Base-by-base conservation (phyloP, 2,113 vertebrate species). In the Opisthocomus hoazin region DNA sequence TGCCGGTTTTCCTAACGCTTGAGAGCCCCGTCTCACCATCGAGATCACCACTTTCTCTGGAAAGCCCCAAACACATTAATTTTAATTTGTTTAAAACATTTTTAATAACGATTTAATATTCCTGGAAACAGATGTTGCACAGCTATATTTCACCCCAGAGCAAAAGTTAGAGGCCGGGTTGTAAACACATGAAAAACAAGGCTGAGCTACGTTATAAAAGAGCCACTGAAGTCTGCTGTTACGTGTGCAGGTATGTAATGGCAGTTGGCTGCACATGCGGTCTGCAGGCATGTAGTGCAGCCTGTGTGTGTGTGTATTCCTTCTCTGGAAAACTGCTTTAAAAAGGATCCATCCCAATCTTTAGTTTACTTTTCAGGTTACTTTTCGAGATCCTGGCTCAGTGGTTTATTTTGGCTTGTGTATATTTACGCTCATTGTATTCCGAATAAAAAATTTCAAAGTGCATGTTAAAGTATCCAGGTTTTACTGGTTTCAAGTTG, bases 401-500 rank as follows among this genome's bases (percentile, higher is more conserved):
- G 10, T 34, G 32, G 46, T 87, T 96, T 96, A 45, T 96, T 96
- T 96, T 95, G 89, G 70, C 74, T 76, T 85, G 14, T 37, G 46
- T 76, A 2, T 87, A 48, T 87, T 89, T 71, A 30, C 57, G 53
- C 57, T 93, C 36, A 18, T 24, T 76, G 75, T 92, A 56, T 39
- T 79, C 50, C 3, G 37, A 89, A 73, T 65, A 45, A 58, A 84
- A 83, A 69, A 70, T 23, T 63, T 58, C 43, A 30, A 54, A 66
- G 54, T 48, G 15, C 26, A 2, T 78, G 48, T 64, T 61, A 78
- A 82, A 86, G 60, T 80, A 41, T 88, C 80, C 86, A 90, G 71
- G 64, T 93, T 97, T 96, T 89, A 76, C 83, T 92, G 51, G 77
- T 90, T 95, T 93, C 1, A 3, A 79, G 88, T 34, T 96, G 82